Base-by-base conservation (phyloP, 2,113 vertebrate genomes). In the Gasterosteus nipponicus region DNA sequence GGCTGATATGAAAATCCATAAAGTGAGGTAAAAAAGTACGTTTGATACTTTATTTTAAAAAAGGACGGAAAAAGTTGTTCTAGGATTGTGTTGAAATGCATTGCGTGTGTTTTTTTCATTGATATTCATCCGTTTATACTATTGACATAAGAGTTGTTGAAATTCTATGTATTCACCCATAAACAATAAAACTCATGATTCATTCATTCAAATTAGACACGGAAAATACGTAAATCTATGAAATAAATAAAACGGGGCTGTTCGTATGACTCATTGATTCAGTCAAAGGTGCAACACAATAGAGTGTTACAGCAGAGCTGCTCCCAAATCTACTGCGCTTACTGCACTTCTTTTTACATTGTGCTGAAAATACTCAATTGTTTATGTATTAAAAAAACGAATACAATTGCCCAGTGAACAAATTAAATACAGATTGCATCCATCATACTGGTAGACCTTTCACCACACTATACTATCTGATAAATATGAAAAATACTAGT, bases 231-330 rank as follows among this genome's bases (percentile, higher is more conserved):
- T 2, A 42, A 42, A 42, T 44, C 4, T 44, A 44, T 12, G 11
- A 42, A 44, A 44, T 1, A 44, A 44, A 5, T 46, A 5, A 46
- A 33, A 33, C 33, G 33, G 41, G 41, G 41, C 41, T 3, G 41
- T 42, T 9, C 41, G 10, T 7, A 41, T 33, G 14, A 42, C 61
- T 54, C 66, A 18, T 69, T 22, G n/a, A 68, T 54, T 15, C 33
- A 44, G 53, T 57, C 39, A 79, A 73, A 56, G 9, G 19, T 73
- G 69, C 8, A n/a, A 65, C 6, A 51, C 10, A 53, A 56, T 9
- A 53, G 16, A 51, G 8, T 42, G 60, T 46, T 58, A 5, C 1
- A 53, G 33, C 38, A 57, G 39, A 41, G 38, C 67, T 69, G 53
- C 51, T 44, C 3, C 15, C 22, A 58, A 26, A 75, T 53, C 54